Conservation (phyloP, 1,140 invertebrate genomes). For the Zaprionus camerounensis region DNA sequence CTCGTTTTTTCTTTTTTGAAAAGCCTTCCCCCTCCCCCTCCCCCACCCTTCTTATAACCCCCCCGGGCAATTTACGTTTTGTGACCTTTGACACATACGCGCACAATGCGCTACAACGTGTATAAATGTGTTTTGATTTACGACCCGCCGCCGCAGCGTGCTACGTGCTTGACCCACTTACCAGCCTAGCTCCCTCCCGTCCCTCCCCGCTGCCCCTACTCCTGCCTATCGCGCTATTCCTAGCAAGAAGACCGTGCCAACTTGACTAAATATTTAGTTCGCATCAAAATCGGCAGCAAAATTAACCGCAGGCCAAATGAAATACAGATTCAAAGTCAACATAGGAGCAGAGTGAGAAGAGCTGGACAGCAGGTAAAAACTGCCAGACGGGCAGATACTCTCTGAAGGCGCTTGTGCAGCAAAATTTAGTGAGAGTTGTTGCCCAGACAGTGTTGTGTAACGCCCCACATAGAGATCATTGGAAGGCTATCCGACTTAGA, state of each 20-base stretch:
- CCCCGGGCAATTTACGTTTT: constrained; percentile 64
- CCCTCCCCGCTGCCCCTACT: neutral
- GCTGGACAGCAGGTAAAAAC: neutral
- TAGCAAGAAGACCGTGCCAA: neutral
- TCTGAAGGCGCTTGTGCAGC: neutral
- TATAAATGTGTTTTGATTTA: constrained; percentile 60
- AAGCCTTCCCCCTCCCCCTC: constrained; percentile 12
- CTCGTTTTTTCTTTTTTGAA: constrained; percentile 29
- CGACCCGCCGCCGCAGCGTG: constrained; percentile 36
- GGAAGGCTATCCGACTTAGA: neutral
- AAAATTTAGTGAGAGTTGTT: too few relatives aligned
- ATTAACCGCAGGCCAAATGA: constrained; percentile 9
- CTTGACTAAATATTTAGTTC: constrained; percentile 19
- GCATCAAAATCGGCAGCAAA: constrained; percentile 28
- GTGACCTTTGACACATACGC: constrained; percentile 59
- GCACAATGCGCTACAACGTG: constrained; percentile 16
- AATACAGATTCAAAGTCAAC: constrained; percentile 22
- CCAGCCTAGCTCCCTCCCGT: neutral
- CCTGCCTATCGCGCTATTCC: neutral
- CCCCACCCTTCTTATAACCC: neutral
- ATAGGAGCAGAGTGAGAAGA: neutral
- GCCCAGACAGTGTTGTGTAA: neutral
- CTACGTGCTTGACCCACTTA: constrained; percentile 45
- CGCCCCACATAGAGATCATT: neutral
- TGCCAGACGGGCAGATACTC: neutral